Conservation (phyloP, 92 coral and sea anemone species). For the Micromussa lordhowensis region DNA sequence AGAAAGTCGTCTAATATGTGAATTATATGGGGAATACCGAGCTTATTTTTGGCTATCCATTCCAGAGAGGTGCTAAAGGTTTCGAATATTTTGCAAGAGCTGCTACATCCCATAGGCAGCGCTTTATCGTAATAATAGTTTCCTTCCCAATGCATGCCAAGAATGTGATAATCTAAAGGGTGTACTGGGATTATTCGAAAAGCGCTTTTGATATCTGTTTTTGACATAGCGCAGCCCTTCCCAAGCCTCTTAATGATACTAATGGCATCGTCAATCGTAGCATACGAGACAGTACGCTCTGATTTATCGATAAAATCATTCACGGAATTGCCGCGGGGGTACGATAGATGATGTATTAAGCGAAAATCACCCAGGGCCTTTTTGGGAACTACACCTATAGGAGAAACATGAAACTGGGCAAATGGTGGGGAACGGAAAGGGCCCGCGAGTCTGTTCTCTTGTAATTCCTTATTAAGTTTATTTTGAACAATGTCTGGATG, state of each 20-base stretch:
- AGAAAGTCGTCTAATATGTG: conserved; percentile 67
- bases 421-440: too few relatives aligned
- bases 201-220: conserved; percentile 62
- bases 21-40: conserved; percentile 11
- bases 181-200: too few relatives aligned
- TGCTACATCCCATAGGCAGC: conserved; percentile 59
- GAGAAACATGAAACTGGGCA: too few relatives aligned
- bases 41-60: conserved; percentile 52
- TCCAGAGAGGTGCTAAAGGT: conserved; percentile 56
- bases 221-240: conserved; percentile 44
- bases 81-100: conserved; percentile 55
- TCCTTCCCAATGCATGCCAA: conserved; percentile 59
- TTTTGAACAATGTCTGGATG: conserved; percentile 38
- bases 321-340: conserved; percentile 26
- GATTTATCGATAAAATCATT: conserved; percentile 21
- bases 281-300: conserved; percentile 30
- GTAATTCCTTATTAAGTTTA: conserved; percentile 45
- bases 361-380: too few relatives aligned
- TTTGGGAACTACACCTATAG: too few relatives aligned
- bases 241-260: conserved; percentile 10
- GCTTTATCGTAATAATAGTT: conserved; percentile 31
- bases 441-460: conserved; percentile 42
- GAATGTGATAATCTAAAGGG: conserved; percentile 46
- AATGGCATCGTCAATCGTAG: conserved; percentile 33
- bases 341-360: background rate